These are phyloP conservation scores for Saccopteryx leptura DNA, from an alignment of 2,113 vertebrate species.

Conservation along the genomic window DNA sequence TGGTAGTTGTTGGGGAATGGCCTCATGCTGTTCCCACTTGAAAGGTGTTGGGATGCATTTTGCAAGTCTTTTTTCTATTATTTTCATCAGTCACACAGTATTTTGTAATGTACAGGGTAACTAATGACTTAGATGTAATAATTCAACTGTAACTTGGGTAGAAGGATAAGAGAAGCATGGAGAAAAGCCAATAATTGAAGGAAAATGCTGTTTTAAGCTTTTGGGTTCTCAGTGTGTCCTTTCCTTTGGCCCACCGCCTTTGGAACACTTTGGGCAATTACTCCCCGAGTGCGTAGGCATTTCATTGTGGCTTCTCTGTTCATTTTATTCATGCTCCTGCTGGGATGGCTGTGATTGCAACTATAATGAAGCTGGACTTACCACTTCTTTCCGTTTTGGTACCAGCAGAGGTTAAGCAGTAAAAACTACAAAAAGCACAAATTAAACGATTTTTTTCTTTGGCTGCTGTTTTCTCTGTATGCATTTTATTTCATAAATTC, in stretches of 20 bases:
- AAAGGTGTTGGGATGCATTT: background rate
- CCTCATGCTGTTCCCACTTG: background rate
- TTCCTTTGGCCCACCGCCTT: conserved; percentile 67
- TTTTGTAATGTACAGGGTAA: conserved; percentile 55
- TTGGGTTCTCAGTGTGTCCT: conserved; percentile 50
- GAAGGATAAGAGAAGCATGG: conserved; percentile 34
- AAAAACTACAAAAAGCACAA: conserved; percentile 53
- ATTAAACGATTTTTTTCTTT: conserved; percentile 38
- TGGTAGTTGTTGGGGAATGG: background rate
- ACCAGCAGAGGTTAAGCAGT: conserved; percentile 51
- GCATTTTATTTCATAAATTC: conserved; percentile 25
- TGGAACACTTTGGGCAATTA: conserved; percentile 54
- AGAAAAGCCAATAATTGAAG: conserved; percentile 61
- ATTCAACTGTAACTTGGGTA: conserved; percentile 50
- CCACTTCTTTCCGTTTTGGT: conserved; percentile 37
- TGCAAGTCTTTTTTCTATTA: background rate
- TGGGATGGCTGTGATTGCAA: conserved; percentile 26
- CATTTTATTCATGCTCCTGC: conserved; percentile 52
- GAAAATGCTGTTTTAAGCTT: conserved; percentile 62
- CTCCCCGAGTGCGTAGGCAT: conserved; percentile 34
- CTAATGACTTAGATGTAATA: conserved; percentile 47
- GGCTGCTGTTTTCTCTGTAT: conserved; percentile 29
- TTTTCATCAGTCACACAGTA: background rate
- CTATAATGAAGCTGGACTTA: conserved; percentile 57
- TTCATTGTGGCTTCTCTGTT: conserved; percentile 66